Base-by-base conservation (phyloP, 2,113 vertebrate species). In the Myrmophylax atrothorax region DNA sequence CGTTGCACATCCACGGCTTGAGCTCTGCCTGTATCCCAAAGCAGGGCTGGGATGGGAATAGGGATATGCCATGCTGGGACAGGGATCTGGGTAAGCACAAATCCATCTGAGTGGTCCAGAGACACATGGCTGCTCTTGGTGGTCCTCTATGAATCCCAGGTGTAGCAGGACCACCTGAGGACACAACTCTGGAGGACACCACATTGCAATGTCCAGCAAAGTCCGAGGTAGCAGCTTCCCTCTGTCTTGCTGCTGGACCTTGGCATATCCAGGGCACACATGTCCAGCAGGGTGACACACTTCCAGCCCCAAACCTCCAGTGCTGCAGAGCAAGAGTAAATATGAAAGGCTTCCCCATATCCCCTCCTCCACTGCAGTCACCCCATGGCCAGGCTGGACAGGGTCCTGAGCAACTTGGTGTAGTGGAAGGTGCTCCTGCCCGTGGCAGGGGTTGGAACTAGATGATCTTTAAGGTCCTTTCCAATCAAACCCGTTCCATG, bases 51-150 rank as follows among this genome's bases (percentile, higher is more conserved):
- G 82, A 25, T 42, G 26, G 9, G 29, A 8, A 23, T 6, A 22
- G 59, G 69, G 49, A 47, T 40, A 33, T 10, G 7, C 4, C 18
- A 50, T 3, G 7, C 73, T 26, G 6, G 62, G 46, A 74, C 24
- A 38, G 35, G 55, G 49, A 29, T 33, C 16, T 44, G 28, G 23
- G 14, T 0, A 13, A 67, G 72, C 53, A 72, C 31, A 56, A 50
- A 82, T 5, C 38, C 44, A 6, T 4, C 17, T 0, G 1, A 56
- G 42, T 0, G 0, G 14, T 17, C 15, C 40, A 0, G 68, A 69
- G 62, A 68, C 29, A 18, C 5, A 2, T 2, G 22, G 62, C 42
- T 83, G 55, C 9, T 49, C 60, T 60, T 18, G 12, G 35, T 46
- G 52, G 12, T 63, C 33, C 37, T 49, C 56, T 52, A 40, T 4